phyloP scores from a whole-genome alignment of 2,888 invertebrate genomes.

The Sinopyrophorus schimmeli region DNA sequence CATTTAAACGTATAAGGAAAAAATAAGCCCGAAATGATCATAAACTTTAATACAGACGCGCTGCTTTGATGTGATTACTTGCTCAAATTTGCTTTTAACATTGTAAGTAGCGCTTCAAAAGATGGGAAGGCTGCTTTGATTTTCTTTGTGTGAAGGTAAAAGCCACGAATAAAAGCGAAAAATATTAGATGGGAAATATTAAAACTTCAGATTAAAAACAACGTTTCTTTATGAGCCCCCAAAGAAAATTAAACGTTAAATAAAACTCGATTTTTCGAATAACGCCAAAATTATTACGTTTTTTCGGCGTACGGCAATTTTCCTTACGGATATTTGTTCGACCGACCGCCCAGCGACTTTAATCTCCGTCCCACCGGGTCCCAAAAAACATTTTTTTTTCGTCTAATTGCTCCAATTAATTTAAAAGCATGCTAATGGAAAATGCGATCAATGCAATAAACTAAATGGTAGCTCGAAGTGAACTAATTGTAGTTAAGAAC shows the following conservation, averaged over 20 bases:
- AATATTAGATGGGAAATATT: slow-evolving; percentile 8
- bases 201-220: slow-evolving; percentile 2
- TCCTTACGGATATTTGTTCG: background rate
- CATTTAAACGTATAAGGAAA: slow-evolving; percentile 3
- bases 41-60: slow-evolving; percentile 15
- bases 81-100: slow-evolving; percentile 22
- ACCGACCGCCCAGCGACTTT: slow-evolving; percentile 1
- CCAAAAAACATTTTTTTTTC: slow-evolving; percentile 7
- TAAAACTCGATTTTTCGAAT: background rate
- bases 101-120: slow-evolving; percentile 18
- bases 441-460: no score
- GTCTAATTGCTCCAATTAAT: slow-evolving; percentile 16
- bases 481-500: no score
- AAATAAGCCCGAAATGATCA: slow-evolving; percentile 12
- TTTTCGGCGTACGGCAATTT: background rate
- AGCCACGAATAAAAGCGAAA: slow-evolving; percentile 11
- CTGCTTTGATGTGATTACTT: slow-evolving; percentile 22
- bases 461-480: no score
- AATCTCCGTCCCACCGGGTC: slow-evolving; percentile 1
- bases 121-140: slow-evolving; percentile 15
- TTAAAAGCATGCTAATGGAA: slow-evolving; percentile 18
- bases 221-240: background rate
- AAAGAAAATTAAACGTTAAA: background rate
- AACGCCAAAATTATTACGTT: background rate
- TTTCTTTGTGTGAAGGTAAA: slow-evolving; percentile 12